These are phyloP conservation scores for Macropus fuliginosus DNA, from an alignment of 2,797 vertebrate genomes.

Conservation along the genomic window DNA sequence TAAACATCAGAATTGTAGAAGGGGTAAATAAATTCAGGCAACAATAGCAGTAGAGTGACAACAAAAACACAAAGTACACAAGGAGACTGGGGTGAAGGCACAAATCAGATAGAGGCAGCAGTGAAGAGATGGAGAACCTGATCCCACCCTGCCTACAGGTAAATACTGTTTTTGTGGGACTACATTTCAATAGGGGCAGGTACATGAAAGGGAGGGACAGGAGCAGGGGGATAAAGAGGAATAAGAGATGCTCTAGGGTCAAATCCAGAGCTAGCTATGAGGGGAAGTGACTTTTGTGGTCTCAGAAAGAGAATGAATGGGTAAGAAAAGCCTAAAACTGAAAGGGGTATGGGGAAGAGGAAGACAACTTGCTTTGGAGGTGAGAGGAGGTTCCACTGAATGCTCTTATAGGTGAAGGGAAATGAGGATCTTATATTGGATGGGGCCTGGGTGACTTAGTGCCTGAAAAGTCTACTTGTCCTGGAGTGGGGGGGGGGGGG, in stretches of 20 bases:
- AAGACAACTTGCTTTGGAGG: not conserved
- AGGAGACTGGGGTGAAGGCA: too few relatives aligned
- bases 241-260: not conserved
- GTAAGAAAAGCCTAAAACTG: not conserved
- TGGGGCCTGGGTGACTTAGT: not conserved
- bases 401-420: not conserved
- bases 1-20: not conserved
- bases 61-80: not conserved
- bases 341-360: not conserved
- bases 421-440: not conserved
- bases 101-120: not conserved
- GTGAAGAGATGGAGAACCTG: not conserved
- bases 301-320: not conserved
- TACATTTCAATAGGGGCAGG: not conserved
- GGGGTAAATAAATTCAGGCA: not conserved
- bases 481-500: accelerated
- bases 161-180: not conserved
- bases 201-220: not conserved
- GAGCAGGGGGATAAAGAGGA: not conserved
- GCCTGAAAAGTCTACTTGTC: not conserved
- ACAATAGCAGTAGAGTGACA: not conserved
- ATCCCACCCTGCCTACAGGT: not conserved
- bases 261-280: not conserved
- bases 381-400: not conserved
- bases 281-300: not conserved